Percentiles rank a stretch among this genome's conserved stretches.
Evolutionary conservation across 2,113 vertebrate species (phyloP).

Genomic region (Charadrius vociferus): DNA sequence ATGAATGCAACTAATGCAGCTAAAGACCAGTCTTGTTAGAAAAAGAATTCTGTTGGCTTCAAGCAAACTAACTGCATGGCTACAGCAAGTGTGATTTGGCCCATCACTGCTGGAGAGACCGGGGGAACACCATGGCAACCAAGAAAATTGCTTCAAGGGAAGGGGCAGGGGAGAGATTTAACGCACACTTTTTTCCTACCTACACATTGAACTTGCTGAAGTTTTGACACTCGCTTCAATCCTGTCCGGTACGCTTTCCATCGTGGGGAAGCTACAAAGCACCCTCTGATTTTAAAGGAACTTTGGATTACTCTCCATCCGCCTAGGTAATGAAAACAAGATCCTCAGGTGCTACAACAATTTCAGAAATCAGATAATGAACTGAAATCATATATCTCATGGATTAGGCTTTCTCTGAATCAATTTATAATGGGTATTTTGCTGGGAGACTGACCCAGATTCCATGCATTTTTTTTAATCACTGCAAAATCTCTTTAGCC

Average conservation of each 20-base stretch:
- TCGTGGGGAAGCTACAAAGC: neutral
- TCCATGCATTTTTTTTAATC: slow-evolving; percentile 55
- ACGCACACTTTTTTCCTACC: neutral
- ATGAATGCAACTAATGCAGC: neutral
- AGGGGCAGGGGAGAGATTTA: neutral
- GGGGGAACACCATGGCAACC: neutral
- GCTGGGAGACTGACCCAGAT: slow-evolving; percentile 35
- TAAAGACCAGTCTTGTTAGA: neutral
- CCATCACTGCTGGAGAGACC: neutral
- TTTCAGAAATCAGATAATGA: slow-evolving; percentile 42
- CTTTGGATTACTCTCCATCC: neutral
- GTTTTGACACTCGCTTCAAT: neutral
- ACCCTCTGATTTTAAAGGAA: neutral
- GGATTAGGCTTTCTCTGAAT: slow-evolving; percentile 15
- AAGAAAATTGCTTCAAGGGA: neutral
- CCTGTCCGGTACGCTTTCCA: neutral
- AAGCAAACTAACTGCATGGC: neutral
- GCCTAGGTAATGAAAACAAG: slow-evolving; percentile 17
- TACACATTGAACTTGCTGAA: neutral
- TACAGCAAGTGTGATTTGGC: neutral
- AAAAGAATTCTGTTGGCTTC: neutral
- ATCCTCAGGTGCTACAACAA: neutral
- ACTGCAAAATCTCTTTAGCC: slow-evolving; percentile 43
- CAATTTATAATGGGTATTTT: slow-evolving; percentile 41
- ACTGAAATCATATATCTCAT: slow-evolving; percentile 32